Percentiles rank a stretch among this genome's conserved stretches.
phyloP scores from a whole-genome alignment of 2,797 vertebrate genomes.

The Thalassophryne amazonica region DNA sequence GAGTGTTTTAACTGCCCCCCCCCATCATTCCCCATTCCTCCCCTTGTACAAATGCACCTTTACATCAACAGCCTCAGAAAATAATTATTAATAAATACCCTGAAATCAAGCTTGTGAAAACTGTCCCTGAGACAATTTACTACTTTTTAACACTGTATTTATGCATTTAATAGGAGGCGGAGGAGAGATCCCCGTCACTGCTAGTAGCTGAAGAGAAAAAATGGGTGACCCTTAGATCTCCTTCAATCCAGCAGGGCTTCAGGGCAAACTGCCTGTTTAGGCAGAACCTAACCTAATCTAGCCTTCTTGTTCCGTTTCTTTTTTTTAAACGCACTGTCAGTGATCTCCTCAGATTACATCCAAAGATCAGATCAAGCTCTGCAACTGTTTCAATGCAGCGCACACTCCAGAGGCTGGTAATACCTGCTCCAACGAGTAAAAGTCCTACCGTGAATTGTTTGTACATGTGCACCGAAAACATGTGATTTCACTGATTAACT shows the following conservation, averaged over 20 bases:
- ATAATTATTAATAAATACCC: too few species aligned
- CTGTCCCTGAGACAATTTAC: too few species aligned
- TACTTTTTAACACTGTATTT: too few species aligned
- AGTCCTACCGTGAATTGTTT: too few species aligned
- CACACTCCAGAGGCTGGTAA: neutral
- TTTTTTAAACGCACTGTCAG: neutral
- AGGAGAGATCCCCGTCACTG: neutral
- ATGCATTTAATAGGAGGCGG: too few species aligned
- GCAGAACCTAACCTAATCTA: conserved; percentile 40
- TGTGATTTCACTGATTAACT: too few species aligned
- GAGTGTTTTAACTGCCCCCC: neutral
- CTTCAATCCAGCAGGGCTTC: conserved; percentile 24
- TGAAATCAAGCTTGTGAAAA: too few species aligned
- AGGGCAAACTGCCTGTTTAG: conserved; percentile 41
- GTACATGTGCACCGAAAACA: too few species aligned
- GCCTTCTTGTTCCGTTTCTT: too few species aligned
- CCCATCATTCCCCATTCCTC: neutral
- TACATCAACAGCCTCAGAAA: neutral
- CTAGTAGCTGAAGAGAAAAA: conserved; percentile 7
- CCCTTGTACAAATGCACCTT: conserved; percentile 1
- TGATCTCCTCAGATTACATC: conserved; percentile 17
- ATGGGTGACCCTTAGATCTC: conserved; percentile 22
- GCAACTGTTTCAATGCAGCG: conserved; percentile 7
- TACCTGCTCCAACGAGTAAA: too few species aligned
- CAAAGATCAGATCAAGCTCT: conserved; percentile 4